Evolutionary conservation across 2,888 invertebrate genomes (phyloP).

Genomic region (Morpho deidamia): DNA sequence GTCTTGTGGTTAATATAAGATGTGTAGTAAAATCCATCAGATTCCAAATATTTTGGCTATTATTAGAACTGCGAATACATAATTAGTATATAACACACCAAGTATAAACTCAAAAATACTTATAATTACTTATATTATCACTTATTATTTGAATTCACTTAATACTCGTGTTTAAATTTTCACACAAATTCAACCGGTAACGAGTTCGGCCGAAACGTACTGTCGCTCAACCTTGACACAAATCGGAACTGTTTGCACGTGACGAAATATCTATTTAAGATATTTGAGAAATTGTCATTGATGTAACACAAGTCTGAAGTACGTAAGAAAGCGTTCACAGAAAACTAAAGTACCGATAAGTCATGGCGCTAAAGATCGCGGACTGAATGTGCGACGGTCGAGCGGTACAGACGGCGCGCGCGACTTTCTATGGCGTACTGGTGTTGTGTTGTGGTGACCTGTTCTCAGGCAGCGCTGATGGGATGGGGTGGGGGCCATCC

Average conservation of each 20-base stretch:
- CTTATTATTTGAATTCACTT: no score
- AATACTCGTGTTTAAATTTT: no score
- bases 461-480: conserved; percentile 31
- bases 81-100: no score
- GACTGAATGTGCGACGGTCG: not conserved
- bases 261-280: not conserved
- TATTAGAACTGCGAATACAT: no score
- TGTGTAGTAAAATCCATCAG: no score
- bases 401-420: conserved; percentile 45
- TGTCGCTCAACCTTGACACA: conserved; percentile 11
- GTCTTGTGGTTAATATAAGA: no score
- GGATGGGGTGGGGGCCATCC: conserved; percentile 64
- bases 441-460: conserved; percentile 28
- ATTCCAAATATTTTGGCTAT: no score
- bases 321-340: conserved; percentile 11
- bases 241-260: conserved; percentile 7
- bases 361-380: conserved; percentile 17
- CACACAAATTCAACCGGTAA: no score
- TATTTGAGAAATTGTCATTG: not conserved
- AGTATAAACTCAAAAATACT: no score
- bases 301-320: not conserved
- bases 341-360: conserved; percentile 24
- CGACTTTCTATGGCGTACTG: conserved; percentile 64
- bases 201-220: not conserved
- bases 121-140: no score